Conservation (phyloP, 2,113 vertebrate species). For the Collichthys lucidus region DNA sequence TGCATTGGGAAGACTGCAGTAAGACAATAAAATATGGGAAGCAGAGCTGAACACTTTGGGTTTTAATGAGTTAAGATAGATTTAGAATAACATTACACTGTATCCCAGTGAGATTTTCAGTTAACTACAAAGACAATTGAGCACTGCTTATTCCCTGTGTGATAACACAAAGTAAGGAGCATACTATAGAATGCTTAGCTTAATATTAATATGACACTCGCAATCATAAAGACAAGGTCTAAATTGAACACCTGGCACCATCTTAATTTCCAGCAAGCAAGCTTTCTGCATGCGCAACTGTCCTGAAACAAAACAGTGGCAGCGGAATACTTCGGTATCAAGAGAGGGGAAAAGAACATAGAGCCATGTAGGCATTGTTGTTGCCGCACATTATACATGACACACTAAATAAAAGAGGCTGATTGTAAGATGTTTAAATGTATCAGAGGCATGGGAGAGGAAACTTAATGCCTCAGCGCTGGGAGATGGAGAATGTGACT, state of each 20-base stretch:
- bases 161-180: slow-evolving; percentile 52
- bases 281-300: slow-evolving; percentile 49
- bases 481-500: slow-evolving; percentile 75
- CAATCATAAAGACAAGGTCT: slow-evolving; percentile 53
- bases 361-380: slow-evolving; percentile 75
- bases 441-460: slow-evolving; percentile 76
- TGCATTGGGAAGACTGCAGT: slow-evolving; percentile 40
- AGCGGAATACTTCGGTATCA: slow-evolving; percentile 50
- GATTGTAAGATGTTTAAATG: slow-evolving; percentile 78
- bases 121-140: slow-evolving; percentile 73
- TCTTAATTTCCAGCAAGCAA: slow-evolving; percentile 43
- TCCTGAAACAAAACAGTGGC: slow-evolving; percentile 65
- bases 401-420: slow-evolving; percentile 71
- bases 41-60: slow-evolving; percentile 57
- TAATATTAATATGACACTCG: slow-evolving; percentile 58
- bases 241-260: slow-evolving; percentile 65
- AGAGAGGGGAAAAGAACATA: slow-evolving; percentile 56
- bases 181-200: slow-evolving; percentile 45
- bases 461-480: slow-evolving; percentile 75
- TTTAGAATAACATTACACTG: slow-evolving; percentile 68
- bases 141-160: slow-evolving; percentile 51
- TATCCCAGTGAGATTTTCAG: slow-evolving; percentile 62
- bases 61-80: slow-evolving; percentile 74
- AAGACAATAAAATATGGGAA: slow-evolving; percentile 59
- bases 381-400: slow-evolving; percentile 81